Evolutionary conservation across 1,140 invertebrate species (phyloP), one percentile per base, ranked within the genome.

Genomic region (Zaprionus camerounensis): DNA sequence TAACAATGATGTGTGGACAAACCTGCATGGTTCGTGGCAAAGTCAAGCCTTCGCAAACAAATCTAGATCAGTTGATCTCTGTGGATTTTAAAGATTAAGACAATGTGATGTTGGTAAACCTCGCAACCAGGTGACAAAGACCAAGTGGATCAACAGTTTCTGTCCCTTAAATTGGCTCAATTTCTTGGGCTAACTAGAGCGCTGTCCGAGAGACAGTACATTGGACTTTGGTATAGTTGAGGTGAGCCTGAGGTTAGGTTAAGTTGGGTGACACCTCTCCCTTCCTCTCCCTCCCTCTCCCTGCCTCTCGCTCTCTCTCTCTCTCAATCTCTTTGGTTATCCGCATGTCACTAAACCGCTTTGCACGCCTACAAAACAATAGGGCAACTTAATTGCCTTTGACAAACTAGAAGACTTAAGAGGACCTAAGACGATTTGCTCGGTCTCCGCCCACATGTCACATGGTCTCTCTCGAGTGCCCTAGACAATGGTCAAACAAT

Each of bases 321-420:
- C 41, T n/a, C 13, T 53, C 38, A 41, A 41, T 57, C 12, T 24
- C 5, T 38, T 9, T n/a, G 28, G 49, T 44, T 20, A 20, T 65
- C 49, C 62, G 28, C 20, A 65, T 20, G 51, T 44, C 55, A 24
- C 44, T 78, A 64, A 82, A 63, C 71, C 69, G 81, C 81, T 85
- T 84, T 76, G 71, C 74, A 83, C 81, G 80, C 82, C 82, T 73
- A 41, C 34, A 53, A 67, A 61, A 78, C 71, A 78, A 73, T 46
- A 49, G 36, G 53, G 41, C 70, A 71, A 69, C 81, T 66, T 88
- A 87, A 87, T 87, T 88, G 78, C 68, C 81, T 76, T 87, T 88
- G 84, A 87, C 78, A 87, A 76, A 80, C 59, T 51, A 28, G 46
- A 70, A 65, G 62, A 46, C 38, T 41, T 62, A 75, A 73, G 71